phyloP scores from a whole-genome alignment of 2,797 vertebrate species.

The Garrulus glandarius region DNA sequence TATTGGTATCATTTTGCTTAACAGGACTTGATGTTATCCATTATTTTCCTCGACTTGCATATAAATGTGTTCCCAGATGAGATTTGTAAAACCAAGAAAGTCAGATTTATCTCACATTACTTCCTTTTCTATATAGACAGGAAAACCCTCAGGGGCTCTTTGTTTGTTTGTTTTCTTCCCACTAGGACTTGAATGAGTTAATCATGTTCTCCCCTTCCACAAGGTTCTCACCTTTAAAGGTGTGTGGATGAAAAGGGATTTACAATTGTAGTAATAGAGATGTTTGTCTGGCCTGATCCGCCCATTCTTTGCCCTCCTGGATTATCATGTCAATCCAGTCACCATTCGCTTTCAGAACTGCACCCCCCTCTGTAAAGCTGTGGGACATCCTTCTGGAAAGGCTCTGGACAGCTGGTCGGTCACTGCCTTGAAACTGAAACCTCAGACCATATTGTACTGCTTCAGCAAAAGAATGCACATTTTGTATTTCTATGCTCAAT shows the following conservation, averaged over 20 bases:
- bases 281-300: neutral
- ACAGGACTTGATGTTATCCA: neutral
- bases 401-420: fast-evolving
- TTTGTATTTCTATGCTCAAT: neutral
- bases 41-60: neutral
- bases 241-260: neutral
- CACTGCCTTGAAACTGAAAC: neutral
- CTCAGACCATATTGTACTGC: neutral
- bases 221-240: neutral
- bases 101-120: neutral
- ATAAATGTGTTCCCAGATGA: neutral
- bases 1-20: neutral
- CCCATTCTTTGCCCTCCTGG: neutral
- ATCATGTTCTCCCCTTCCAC: neutral
- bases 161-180: neutral
- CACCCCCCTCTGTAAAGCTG: neutral
- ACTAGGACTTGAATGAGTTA: neutral
- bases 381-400: neutral
- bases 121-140: neutral
- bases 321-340: neutral
- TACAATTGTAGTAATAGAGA: neutral
- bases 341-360: neutral
- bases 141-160: neutral
- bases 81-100: neutral
- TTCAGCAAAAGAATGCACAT: neutral